Evolutionary conservation across 2,797 vertebrate species (phyloP), one percentile per base, ranked within the genome.

Genomic region (Sphaeramia orbicularis): DNA sequence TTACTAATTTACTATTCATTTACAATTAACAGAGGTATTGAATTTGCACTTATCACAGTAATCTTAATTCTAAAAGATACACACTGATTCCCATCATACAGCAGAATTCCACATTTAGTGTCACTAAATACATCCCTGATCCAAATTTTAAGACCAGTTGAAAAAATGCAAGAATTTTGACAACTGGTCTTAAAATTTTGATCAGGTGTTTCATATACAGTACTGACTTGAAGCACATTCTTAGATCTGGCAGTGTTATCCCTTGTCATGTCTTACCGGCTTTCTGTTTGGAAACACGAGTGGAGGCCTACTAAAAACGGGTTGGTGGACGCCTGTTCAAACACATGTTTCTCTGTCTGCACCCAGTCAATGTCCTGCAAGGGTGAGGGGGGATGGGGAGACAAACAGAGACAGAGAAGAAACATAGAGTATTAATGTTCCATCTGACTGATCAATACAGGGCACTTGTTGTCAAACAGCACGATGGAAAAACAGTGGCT

Each of bases 281-380:
- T 99, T 30, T 97, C 95, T 6, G 98, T 99, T 93, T 99, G 98
- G 92, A 99, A 99, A 89, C 97, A 99, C 84, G 97, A 99, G 85
- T 99, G 98, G 56, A 99, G 94, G 84, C 98, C 97, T 7, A 99
- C 98, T 71, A 99, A 90, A 93, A 99, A 99, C 0, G 97, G 97
- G 89, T 96, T 99, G 91, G 94, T 96, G 86, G 97, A 98, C 2
- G 98, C 98, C 91, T 99, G 97, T 85, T 99, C 97, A 54, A 99
- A 99, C 80, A 99, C 98, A 4, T 99, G 98, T 92, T 99, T 99
- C 94, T 99, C 98, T 4, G 98, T 99, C 94, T 99, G 98, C 54
- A 99, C 98, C 98, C 98, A 99, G 91, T 99, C 98, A 13, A 99
- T 98, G 78, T 99, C 98, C 98, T 99, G 91, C 76, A 93, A 72